Evolutionary conservation across 2,113 vertebrate genomes (phyloP), one percentile per base, ranked within the genome.

Genomic region (Charadrius vociferus): DNA sequence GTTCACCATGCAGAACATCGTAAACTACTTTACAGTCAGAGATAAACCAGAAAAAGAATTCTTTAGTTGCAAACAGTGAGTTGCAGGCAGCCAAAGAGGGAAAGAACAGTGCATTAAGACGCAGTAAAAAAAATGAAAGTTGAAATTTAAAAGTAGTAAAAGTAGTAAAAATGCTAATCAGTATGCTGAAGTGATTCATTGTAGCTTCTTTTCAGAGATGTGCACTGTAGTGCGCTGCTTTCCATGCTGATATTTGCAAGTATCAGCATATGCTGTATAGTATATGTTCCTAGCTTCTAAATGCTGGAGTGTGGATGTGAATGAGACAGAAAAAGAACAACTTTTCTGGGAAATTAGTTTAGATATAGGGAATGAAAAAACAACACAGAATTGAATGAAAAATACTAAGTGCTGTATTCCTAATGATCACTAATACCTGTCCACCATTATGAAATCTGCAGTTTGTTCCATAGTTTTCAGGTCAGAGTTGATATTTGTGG

Each of bases 111-210:
- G 86, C 78, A 62, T 95, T 91, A 89, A 88, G 89, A 77, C 81
- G 91, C 86, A 87, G 81, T 91, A 87, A 93, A 94, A 94, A 83
- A 94, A 88, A 81, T 7, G 73, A 29, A 95, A 90, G 86, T 75
- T 93, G 88, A 85, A 94, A 91, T 82, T 93, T 87, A 71, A 6
- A 89, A 91, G 94, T 66, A 87, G 96, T 87, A 71, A 6, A 89
- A 91, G 94, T 66, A 87, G 96, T 86, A 88, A 95, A 97, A 96
- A 93, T 91, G 61, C 78, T 93, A 88, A 97, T 95, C 45, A 62
- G 53, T 58, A 23, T 72, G 63, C 74, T 82, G 84, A 53, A 77
- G 41, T 95, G 95, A 97, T 96, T 95, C 86, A 96, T 36, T 62
- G 86, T 30, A 62, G 29, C 70, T 62, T 80, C 77, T 89, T 89